Evolutionary conservation across 2,113 vertebrate species (phyloP), one percentile per base, ranked within the genome.

Genomic region (Atlantisia rogersi): DNA sequence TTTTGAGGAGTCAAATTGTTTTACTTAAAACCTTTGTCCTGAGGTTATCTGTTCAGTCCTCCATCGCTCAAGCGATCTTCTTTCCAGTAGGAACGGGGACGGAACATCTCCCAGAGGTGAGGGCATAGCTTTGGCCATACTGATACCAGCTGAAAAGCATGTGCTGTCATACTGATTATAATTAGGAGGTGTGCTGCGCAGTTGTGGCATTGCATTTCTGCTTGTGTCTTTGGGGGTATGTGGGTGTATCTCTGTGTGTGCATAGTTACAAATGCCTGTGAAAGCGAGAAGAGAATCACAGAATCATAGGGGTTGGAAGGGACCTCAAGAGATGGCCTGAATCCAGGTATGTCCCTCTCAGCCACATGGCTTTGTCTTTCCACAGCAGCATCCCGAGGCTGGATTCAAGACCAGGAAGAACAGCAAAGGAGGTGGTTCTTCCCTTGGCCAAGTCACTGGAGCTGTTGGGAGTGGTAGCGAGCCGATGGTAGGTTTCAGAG

Each of bases 391-490:
- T 17, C 6, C 1, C 10, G 18, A 55, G 4, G 4, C 65, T 82
- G 28, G 20, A 52, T 82, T 26, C 10, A 80, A 83, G 48, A 6
- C 8, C 1, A 76, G 39, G 14, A 87, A 7, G 58, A 87, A 56
- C 1, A 3, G 3, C 6, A 74, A 16, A 58, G 31, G 25, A 37
- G 12, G 19, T 3, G 1, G 3, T 68, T 88, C 56, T 87, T 88
- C 29, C 4, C 20, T 18, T 1, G 3, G 7, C 21, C 7, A 64
- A 56, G 46, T 55, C 1, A 1, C 8, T 10, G n/a, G 11, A 55
- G 25, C 48, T 56, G 29, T 18, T 1, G 10, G 29, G 40, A 70
- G 26, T 0, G 0, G 18, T 37, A 77, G 26, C 3, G 5, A 67
- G 20, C 12, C 65, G 60, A 73, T 3, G 10, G 9, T 62, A 42